These are phyloP conservation scores for Pseudomyrmex sp. DNA, from an alignment of 1,140 invertebrate species.

Conservation along the genomic window DNA sequence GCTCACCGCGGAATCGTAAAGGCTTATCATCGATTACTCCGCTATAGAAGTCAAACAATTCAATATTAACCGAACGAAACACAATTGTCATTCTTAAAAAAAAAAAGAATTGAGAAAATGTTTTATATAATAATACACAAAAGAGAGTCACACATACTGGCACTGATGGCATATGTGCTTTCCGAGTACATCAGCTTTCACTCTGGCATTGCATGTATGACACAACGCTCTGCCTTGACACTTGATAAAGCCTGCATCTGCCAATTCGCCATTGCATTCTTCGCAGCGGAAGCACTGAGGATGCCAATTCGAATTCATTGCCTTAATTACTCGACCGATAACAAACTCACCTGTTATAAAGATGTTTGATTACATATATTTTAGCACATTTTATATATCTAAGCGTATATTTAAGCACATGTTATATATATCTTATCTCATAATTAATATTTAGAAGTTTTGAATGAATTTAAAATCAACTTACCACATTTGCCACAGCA, in stretches of 20 bases:
- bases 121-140: slow-evolving; percentile 17
- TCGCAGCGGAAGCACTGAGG: slow-evolving; percentile 98
- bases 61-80: not conserved
- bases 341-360: slow-evolving; percentile 93
- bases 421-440: not conserved
- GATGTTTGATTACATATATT: slow-evolving; percentile 45
- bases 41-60: slow-evolving; percentile 84
- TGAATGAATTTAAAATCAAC: slow-evolving; percentile 67
- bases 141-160: slow-evolving; percentile 90
- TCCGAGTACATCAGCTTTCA: slow-evolving; percentile 97
- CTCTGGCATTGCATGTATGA: slow-evolving; percentile 98
- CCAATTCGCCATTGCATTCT: slow-evolving; percentile 95
- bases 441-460: slow-evolving; percentile 14
- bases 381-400: not conserved
- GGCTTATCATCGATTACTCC: slow-evolving; percentile 98
- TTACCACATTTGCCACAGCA: slow-evolving; percentile 98
- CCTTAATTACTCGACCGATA: slow-evolving; percentile 99
- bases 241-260: slow-evolving; percentile 98
- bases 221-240: slow-evolving; percentile 97
- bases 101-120: not conserved
- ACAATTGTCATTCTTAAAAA: not conserved
- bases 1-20: slow-evolving; percentile 97
- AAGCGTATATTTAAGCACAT: not conserved
- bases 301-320: slow-evolving; percentile 99
- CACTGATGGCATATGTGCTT: slow-evolving; percentile 99